Conservation (phyloP, 2,113 vertebrate genomes). For the Neofelis nebulosa region DNA sequence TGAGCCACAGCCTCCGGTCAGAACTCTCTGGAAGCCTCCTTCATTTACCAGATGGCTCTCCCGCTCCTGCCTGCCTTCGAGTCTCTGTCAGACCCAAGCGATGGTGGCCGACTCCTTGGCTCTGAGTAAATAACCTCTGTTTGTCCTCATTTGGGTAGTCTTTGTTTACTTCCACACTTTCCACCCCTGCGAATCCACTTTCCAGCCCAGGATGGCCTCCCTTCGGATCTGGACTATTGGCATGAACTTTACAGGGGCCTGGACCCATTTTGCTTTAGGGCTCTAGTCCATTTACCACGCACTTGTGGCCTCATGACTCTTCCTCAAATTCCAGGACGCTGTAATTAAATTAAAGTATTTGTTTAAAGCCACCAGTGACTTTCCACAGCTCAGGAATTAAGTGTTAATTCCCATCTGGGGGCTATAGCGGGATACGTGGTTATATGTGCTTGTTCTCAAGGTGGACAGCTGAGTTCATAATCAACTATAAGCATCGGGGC, state of each 20-base stretch:
- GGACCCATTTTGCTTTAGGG: too few species aligned
- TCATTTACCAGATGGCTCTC: background rate
- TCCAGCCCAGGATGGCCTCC: background rate
- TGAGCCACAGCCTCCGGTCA: rapidly evolving
- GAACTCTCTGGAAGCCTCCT: background rate
- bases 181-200: too few species aligned
- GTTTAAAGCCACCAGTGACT: background rate
- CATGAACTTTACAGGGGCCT: rapidly evolving
- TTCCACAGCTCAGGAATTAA: background rate
- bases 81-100: background rate
- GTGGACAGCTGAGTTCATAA: background rate
- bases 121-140: background rate
- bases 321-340: background rate
- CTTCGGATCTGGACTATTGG: background rate
- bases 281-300: rapidly evolving
- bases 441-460: background rate
- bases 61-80: background rate
- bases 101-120: background rate
- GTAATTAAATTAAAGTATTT: too few species aligned
- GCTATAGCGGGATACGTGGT: background rate
- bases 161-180: background rate
- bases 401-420: background rate
- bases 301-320: too few species aligned
- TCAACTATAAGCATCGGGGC: background rate
- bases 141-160: too few species aligned